These are phyloP conservation scores for Cryptus viduatorius DNA, from an alignment of 2,888 invertebrate genomes.

Conservation along the genomic window DNA sequence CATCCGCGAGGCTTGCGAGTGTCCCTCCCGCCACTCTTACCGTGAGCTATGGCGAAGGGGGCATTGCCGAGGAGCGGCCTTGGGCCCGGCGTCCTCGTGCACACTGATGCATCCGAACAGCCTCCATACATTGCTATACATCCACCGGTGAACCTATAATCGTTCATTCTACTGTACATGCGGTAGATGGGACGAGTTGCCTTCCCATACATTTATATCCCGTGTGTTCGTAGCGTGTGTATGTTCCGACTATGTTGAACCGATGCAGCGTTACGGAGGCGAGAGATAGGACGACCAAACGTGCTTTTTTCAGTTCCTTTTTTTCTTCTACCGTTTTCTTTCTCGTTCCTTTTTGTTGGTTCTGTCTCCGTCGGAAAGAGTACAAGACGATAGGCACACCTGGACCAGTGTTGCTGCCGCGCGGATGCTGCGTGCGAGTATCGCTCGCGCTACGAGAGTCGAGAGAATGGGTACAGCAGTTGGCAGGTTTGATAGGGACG, in stretches of 20 bases:
- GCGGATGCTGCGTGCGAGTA: conserved; percentile 48
- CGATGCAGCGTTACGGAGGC: conserved; percentile 15
- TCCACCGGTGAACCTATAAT: conserved; percentile 46
- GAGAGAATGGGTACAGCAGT: conserved; percentile 13
- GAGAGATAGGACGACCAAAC: conserved; percentile 21
- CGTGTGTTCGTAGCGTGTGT: too few species aligned
- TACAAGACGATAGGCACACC: conserved; percentile 30
- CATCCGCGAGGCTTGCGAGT: conserved; percentile 23
- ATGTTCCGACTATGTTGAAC: not conserved
- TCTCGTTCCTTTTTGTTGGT: not conserved
- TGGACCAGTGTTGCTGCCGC: conserved; percentile 46
- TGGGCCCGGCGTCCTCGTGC: conserved; percentile 64
- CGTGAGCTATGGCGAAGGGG: conserved; percentile 38
- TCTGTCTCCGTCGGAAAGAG: conserved; percentile 10
- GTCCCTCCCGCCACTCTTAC: conserved; percentile 39
- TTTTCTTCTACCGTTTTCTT: conserved; percentile 4
- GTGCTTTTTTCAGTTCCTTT: conserved; percentile 24
- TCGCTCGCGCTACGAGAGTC: conserved; percentile 43
- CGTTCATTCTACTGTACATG: conserved; percentile 53
- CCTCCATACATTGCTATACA: conserved; percentile 13
- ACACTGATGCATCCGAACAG: conserved; percentile 42
- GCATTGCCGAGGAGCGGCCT: conserved; percentile 56
- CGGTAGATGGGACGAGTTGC: not conserved
- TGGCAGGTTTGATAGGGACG: conserved; percentile 6
- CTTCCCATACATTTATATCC: not conserved